Base-by-base conservation (phyloP, 2,797 vertebrate species). In the Chromobotia macracanthus region DNA sequence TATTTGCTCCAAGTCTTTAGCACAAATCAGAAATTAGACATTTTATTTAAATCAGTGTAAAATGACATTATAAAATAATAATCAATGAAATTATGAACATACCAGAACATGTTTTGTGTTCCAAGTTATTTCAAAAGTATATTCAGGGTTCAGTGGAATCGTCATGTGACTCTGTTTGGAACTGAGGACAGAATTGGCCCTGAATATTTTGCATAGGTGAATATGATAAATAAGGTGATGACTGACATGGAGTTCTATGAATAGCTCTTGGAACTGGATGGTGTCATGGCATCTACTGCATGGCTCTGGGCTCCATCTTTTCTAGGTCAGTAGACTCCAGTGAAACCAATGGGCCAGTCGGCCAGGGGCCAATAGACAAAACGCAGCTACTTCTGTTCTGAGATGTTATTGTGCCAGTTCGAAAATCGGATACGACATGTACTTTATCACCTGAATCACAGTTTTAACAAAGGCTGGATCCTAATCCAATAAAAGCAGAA, bases 71-170 rank as follows among this genome's bases (percentile, higher is more conserved):
- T n/a, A 19, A 10, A 53, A 51, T 51, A 18, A 5, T 5, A 5
- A 7, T 13, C 44, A 41, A 41, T 41, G 7, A 41, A 41, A 41
- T 10, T 41, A 41, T 41, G 38, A 41, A 41, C 9, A 50, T 16
- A 50, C 15, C 7, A 5, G 16, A 50, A 50, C 46, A 11, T 60
- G 55, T 58, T 38, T 53, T 75, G 72, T 71, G 81, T 53, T 75
- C 77, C n/a, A 64, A 80, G 64, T 87, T 83, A 84, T 82, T 78
- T 23, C 60, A 74, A 83, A 85, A 75, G 66, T 79, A 85, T 89
- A 53, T 68, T 31, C 64, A 28, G 2, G 58, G 79, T 85, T 85
- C 78, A 81, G 83, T 85, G 70, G 84, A 83, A 83, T 73, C 83
- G 85, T 90, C 69, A 74, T 79, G 71, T 87, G 79, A 87, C 63